Conservation (phyloP, 2,113 vertebrate genomes). For the Gracilinanus agilis region DNA sequence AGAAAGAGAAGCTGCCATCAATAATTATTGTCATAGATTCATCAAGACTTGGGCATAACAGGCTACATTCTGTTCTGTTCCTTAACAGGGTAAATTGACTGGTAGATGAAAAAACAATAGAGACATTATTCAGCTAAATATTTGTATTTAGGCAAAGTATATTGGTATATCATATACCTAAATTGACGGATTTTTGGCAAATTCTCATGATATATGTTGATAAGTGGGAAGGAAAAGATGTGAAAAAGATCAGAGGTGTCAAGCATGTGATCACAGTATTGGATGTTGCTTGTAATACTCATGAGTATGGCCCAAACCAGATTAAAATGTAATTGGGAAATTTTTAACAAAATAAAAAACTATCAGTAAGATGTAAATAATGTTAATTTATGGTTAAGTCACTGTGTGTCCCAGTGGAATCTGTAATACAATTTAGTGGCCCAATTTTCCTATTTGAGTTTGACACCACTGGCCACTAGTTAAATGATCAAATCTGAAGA, state of each 20-base stretch:
- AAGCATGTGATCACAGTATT: background rate
- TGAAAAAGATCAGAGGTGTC: background rate
- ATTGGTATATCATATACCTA: background rate
- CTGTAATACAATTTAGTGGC: background rate
- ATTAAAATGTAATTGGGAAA: background rate
- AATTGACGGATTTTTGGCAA: background rate
- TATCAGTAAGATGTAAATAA: background rate
- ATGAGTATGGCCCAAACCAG: background rate
- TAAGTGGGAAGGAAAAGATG: background rate
- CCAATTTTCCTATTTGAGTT: background rate
- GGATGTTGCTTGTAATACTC: background rate
- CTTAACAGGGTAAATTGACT: background rate
- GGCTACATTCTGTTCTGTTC: background rate
- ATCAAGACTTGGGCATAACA: background rate
- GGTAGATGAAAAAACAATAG: background rate
- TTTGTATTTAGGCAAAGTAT: background rate
- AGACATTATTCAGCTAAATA: background rate
- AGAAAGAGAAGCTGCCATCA: background rate
- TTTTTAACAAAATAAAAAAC: background rate
- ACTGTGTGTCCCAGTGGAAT: background rate
- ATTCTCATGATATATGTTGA: background rate
- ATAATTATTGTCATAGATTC: background rate
- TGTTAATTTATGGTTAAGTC: background rate
- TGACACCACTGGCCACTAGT: background rate
- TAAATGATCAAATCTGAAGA: background rate